phyloP scores from a whole-genome alignment of 2,797 vertebrate genomes.

The Macrochelys suwanniensis region DNA sequence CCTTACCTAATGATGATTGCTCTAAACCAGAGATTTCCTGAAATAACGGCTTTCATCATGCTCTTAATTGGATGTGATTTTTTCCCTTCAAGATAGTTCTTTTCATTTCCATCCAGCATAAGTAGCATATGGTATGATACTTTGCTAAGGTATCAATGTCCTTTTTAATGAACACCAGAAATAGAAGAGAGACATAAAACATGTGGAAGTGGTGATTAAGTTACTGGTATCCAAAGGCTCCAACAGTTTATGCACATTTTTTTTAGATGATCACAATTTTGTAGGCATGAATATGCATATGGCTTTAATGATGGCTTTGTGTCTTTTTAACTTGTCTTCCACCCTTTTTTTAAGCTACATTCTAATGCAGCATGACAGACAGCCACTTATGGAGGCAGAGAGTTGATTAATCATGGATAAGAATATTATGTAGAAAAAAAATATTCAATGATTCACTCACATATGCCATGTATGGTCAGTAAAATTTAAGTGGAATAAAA shows the following conservation, averaged over 20 bases:
- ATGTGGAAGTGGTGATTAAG: constrained; percentile 51
- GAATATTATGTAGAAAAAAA: not conserved
- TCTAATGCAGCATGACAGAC: not conserved
- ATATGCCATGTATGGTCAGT: not conserved
- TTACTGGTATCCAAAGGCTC: constrained; percentile 44
- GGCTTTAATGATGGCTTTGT: constrained; percentile 28
- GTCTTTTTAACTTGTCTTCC: not conserved
- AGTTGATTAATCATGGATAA: constrained; percentile 48
- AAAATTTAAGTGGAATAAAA: constrained; percentile 33
- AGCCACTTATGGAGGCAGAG: not conserved
- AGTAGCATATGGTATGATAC: constrained; percentile 56
- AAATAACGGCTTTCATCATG: constrained; percentile 3
- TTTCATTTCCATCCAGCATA: constrained; percentile 55
- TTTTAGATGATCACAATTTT: constrained; percentile 25
- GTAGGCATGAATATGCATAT: not conserved
- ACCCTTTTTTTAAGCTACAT: not conserved
- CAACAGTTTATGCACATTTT: constrained; percentile 10
- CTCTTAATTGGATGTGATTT: constrained; percentile 9
- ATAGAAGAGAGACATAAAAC: constrained; percentile 47
- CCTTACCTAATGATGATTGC: constrained; percentile 17
- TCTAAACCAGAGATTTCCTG: constrained; percentile 15
- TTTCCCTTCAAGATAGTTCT: constrained; percentile 31
- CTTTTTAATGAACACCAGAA: constrained; percentile 59
- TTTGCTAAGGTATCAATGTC: constrained; percentile 51
- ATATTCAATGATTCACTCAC: constrained; percentile 5